These are phyloP conservation scores for Chelidonichthys spinosus DNA, from an alignment of 2,797 vertebrate genomes.

Conservation along the genomic window DNA sequence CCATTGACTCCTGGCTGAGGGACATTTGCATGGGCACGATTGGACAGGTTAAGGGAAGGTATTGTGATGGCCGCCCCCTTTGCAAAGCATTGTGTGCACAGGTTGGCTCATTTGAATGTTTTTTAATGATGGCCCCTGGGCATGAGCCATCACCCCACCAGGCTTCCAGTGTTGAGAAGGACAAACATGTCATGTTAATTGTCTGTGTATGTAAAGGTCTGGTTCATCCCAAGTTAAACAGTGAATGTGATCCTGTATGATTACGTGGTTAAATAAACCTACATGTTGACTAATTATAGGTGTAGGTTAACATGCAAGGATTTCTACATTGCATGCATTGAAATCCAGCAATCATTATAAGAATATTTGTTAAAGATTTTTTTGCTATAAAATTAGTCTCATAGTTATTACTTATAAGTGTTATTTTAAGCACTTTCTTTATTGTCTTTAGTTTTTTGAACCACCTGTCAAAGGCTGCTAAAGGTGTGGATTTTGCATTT, in stretches of 20 bases:
- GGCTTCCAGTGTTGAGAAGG: slow-evolving; percentile 47
- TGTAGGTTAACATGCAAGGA: neutral
- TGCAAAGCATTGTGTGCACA: slow-evolving; percentile 81
- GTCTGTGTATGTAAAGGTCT: slow-evolving; percentile 28
- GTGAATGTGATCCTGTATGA: slow-evolving; percentile 33
- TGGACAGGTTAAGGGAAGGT: slow-evolving; percentile 76
- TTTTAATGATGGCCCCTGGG: slow-evolving; percentile 72
- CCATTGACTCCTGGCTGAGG: slow-evolving; percentile 69
- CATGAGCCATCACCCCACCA: slow-evolving; percentile 60
- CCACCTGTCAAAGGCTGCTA: slow-evolving; percentile 46
- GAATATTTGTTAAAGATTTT: neutral
- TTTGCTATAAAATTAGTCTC: neutral
- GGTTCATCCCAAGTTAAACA: slow-evolving; percentile 41
- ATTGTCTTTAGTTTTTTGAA: slow-evolving; percentile 35
- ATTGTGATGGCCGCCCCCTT: slow-evolving; percentile 76
- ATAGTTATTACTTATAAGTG: slow-evolving; percentile 3
- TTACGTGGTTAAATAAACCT: slow-evolving; percentile 41
- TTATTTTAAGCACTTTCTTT: slow-evolving; percentile 12
- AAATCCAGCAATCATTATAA: slow-evolving; percentile 12
- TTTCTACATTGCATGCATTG: neutral
- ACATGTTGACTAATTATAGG: slow-evolving; percentile 13
- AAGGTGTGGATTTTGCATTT: slow-evolving; percentile 72
- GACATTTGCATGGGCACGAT: slow-evolving; percentile 82
- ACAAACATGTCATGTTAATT: slow-evolving; percentile 50
- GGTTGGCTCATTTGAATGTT: slow-evolving; percentile 81